These are phyloP conservation scores for Byasa hedistus DNA, from an alignment of 2,888 invertebrate genomes.

Conservation along the genomic window DNA sequence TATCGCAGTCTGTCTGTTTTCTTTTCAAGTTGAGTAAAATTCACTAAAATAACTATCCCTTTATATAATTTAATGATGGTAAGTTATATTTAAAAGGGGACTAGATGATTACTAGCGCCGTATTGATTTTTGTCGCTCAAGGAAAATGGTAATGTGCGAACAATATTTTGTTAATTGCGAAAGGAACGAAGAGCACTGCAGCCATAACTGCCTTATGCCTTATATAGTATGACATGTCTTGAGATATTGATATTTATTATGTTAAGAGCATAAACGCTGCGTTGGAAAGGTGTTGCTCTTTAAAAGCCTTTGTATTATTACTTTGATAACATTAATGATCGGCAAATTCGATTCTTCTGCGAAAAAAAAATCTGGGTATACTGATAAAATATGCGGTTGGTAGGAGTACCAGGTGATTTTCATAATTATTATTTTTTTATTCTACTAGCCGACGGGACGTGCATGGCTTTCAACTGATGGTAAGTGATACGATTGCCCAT, in stretches of 20 bases:
- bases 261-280: background rate
- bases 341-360: background rate
- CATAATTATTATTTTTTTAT: background rate
- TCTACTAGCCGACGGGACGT: too few species aligned
- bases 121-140: too few species aligned
- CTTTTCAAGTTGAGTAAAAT: background rate
- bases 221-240: too few species aligned
- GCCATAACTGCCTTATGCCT: too few species aligned
- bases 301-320: background rate
- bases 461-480: too few species aligned
- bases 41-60: background rate
- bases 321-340: background rate
- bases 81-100: background rate
- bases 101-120: background rate
- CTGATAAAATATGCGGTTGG: too few species aligned
- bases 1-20: conserved; percentile 11
- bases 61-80: background rate
- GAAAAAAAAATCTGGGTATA: too few species aligned
- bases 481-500: too few species aligned
- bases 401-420: too few species aligned
- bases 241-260: background rate
- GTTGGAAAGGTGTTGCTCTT: background rate
- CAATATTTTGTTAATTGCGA: too few species aligned
- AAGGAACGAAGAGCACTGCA: too few species aligned
- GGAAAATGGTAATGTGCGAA: too few species aligned